Base-by-base conservation (phyloP, 2,888 invertebrate genomes). In the Drosophila maculinotata region DNA sequence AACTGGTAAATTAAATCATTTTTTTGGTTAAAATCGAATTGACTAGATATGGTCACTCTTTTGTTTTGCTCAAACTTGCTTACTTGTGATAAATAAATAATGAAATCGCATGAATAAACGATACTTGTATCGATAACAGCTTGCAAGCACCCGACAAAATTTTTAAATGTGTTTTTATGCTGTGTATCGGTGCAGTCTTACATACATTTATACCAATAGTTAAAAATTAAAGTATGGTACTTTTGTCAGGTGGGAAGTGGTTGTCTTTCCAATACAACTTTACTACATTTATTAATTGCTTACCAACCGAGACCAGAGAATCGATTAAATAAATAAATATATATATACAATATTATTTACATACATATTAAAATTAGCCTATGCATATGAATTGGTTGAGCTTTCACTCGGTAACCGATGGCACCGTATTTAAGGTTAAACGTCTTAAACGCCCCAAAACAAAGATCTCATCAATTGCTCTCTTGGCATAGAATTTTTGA, bases 391-490 rank as follows among this genome's bases (percentile, higher is more conserved):
- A 31, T 42, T 25, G 44, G 33, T 53, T 25, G 9, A 49, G 20
- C 15, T 25, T 56, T 67, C 33, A 81, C 20, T 85, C 79, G 20
- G 82, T 72, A 2, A 65, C 56, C 7, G 82, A 38, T 39, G 85
- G 71, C 12, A 85, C 79, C n/a, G 65, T 82, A n/a, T 58, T 76
- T 7, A 72, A 35, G 15, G 76, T 80, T 28, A 80, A 48, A 1
- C 86, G 83, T n/a, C 83, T 51, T 10, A 80, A 56, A 1, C 80
- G 65, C 1, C 80, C 86, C 8, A 74, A 33, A 7, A 85, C 83
- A 47, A 80, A 76, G n/a, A 85, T 85, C 38, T 80, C 80, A 65
- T 80, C 79, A 45, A 85, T 85, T 5, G 80, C 86, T 17, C 76
- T 57, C 44, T 85, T 85, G 28, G 80, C 80, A 49, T 69, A 85